These are phyloP conservation scores for Sympetrum striolatum DNA, from an alignment of 2,888 invertebrate species.

Conservation along the genomic window DNA sequence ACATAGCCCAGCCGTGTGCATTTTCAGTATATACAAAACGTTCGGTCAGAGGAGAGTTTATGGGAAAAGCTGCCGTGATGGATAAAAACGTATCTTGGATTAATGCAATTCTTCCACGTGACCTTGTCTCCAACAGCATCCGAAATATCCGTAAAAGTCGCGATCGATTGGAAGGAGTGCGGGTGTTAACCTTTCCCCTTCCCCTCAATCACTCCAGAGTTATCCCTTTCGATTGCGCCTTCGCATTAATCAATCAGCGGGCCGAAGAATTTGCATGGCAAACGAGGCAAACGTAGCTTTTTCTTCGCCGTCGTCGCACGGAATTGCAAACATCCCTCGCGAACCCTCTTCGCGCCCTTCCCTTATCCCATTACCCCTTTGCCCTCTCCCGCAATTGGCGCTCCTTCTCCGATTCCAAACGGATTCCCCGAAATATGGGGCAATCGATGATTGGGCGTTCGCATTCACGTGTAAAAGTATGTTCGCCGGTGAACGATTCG, in stretches of 20 bases:
- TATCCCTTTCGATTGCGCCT: neutral
- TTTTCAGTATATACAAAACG: no score
- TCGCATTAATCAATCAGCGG: neutral
- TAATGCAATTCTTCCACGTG: no score
- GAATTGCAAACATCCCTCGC: neutral
- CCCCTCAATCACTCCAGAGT: neutral
- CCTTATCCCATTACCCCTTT: neutral
- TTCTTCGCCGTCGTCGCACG: neutral
- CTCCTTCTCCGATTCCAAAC: neutral
- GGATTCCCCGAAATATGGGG: neutral
- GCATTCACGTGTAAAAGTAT: no score
- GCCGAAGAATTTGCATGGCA: neutral
- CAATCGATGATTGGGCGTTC: neutral
- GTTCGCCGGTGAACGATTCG: no score
- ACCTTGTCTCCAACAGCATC: no score
- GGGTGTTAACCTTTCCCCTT: neutral
- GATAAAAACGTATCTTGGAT: no score
- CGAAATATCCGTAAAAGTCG: neutral
- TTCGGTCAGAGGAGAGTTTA: no score
- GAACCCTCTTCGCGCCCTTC: neutral
- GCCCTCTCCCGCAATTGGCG: neutral
- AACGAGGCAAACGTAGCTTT: neutral
- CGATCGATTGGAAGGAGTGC: neutral
- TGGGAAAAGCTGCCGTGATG: no score
- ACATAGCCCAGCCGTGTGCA: no score